Base-by-base conservation (phyloP, 2,797 vertebrate species). In the Muraenolepis orangiensis region DNA sequence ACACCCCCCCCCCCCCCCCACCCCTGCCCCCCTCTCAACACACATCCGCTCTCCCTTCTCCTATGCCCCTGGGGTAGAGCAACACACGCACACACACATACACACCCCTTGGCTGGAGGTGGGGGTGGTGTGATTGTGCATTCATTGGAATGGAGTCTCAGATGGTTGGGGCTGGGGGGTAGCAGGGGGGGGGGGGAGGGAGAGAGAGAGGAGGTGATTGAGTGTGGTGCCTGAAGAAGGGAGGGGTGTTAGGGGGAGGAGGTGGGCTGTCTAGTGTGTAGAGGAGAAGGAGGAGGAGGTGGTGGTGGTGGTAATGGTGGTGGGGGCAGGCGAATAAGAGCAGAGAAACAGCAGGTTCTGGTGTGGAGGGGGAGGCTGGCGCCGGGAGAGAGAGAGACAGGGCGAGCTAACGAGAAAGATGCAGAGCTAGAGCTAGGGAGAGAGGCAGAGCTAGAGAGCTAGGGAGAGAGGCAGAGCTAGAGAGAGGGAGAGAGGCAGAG, bases 111-210 rank as follows among this genome's bases (percentile, higher is more conserved):
- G 68, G 76, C 87, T 90, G 85, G 90, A 91, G 84, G 81, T 78
- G 80, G 82, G 80, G 80, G 72, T 51, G 28, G 32, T 61, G 67
- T 51, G 87, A 82, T 84, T 90, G 88, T 91, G 86, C 87, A 89
- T 91, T 90, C 89, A 90, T 84, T 91, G 89, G 88, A 91, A 91
- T 91, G 89, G 87, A 86, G 89, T 85, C 78, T 85, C n/a, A n/a
- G n/a, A n/a, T n/a, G n/a, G n/a, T n/a, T n/a, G n/a, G 86, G 83
- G 87, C 80, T 82, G 86, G 84, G 20, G 16, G 57, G 72, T n/a
- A n/a, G n/a, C n/a, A n/a, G 29, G 23, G 14, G 64, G n/a, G 34
- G 75, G 8, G 80, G 71, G 4, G 75, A 74, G n/a, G 71, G 72
- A 29, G 73, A 66, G 75, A 32, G 74, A 78, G 78, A 30, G 78